Conservation (phyloP, 53 echinoderm and acorn worm species). For the Glandiceps talaboti region DNA sequence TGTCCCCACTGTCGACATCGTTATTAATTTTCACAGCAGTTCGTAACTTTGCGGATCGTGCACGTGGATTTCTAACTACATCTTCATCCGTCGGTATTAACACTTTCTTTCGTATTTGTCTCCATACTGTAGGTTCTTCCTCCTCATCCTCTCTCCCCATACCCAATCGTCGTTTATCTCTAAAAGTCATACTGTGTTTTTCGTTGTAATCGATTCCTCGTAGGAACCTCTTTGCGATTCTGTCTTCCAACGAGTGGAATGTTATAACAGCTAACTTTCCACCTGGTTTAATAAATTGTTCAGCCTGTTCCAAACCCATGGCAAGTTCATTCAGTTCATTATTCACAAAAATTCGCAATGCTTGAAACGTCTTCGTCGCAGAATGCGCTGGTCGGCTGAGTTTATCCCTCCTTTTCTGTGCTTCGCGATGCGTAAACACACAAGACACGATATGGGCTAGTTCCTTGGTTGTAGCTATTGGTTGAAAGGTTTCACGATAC, state of each 20-base stretch:
- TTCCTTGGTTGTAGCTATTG: conserved; percentile 56
- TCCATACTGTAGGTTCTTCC: conserved; percentile 21
- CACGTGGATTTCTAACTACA: conserved; percentile 54
- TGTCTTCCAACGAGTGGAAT: conserved; percentile 88
- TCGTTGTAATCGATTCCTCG: conserved; percentile 68
- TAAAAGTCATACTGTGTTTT: conserved; percentile 31
- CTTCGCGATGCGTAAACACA: conserved; percentile 49
- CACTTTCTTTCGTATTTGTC: conserved; percentile 32
- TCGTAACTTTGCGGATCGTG: conserved; percentile 84
- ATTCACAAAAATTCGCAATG: conserved; percentile 72
- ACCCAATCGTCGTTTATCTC: conserved; percentile 14
- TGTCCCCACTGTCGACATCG: no score
- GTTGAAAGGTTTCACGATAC: conserved; percentile 62
- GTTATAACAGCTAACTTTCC: conserved; percentile 64
- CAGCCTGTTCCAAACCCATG: conserved; percentile 30
- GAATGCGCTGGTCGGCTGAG: conserved; percentile 51
- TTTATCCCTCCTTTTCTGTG: conserved; percentile 36
- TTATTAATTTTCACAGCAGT: conserved; percentile 50
- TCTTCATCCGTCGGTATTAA: conserved; percentile 39
- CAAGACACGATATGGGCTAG: conserved; percentile 53
- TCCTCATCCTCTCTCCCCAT: conserved; percentile 4
- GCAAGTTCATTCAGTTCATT: conserved; percentile 73
- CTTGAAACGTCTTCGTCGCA: conserved; percentile 81
- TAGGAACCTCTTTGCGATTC: conserved; percentile 70
- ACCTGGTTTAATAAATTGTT: conserved; percentile 37